Percentiles rank a stretch among this genome's conserved stretches.
phyloP scores from a whole-genome alignment of 2,888 invertebrate species.

The Stenotaenia linearis region DNA sequence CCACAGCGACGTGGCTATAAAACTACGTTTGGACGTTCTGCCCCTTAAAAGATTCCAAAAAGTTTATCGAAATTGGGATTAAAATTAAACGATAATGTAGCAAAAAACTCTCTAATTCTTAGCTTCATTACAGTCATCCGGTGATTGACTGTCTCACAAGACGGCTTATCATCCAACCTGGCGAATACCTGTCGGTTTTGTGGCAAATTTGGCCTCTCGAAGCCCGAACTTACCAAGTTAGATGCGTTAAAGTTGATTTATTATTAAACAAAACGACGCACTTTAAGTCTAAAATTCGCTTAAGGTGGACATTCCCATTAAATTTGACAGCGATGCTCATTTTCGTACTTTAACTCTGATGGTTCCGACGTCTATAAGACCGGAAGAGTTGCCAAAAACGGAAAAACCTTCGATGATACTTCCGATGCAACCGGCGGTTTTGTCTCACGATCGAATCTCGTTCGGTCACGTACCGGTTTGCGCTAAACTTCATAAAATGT shows the following conservation, averaged over 20 bases:
- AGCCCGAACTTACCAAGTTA: background rate
- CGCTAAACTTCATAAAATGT: background rate
- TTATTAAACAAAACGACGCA: too few species aligned
- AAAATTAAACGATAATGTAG: too few species aligned
- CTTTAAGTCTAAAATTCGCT: background rate
- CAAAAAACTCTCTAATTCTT: background rate
- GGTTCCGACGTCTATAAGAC: background rate
- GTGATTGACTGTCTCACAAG: slow-evolving; percentile 28
- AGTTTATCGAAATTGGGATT: too few species aligned
- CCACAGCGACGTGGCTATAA: background rate
- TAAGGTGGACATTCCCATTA: background rate
- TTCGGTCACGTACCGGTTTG: slow-evolving; percentile 3
- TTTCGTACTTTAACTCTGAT: background rate
- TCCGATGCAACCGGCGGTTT: background rate
- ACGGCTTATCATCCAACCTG: slow-evolving; percentile 16
- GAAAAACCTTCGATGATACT: background rate
- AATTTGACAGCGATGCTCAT: background rate
- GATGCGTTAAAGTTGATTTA: background rate
- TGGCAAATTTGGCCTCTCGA: slow-evolving; percentile 28
- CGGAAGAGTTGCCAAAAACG: background rate
- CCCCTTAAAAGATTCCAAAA: slow-evolving; percentile 19
- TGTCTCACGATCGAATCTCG: background rate
- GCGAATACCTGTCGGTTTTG: background rate
- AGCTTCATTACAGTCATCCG: slow-evolving; percentile 10
- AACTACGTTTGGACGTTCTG: slow-evolving; percentile 1